Percentiles rank a stretch among this genome's conserved stretches.
These are phyloP conservation scores for Periplaneta americana DNA, from an alignment of 1,140 invertebrate genomes.

Conservation along the genomic window DNA sequence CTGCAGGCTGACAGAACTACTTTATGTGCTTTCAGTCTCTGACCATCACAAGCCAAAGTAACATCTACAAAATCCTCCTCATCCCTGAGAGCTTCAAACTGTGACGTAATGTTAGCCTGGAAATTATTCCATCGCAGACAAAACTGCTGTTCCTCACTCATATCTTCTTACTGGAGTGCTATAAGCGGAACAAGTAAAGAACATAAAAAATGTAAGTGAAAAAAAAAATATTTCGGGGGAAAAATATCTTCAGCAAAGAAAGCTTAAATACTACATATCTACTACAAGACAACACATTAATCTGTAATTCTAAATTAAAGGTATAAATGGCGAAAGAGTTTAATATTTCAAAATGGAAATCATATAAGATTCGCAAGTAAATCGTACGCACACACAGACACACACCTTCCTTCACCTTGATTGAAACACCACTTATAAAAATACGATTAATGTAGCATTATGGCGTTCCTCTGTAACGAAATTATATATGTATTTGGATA, in stretches of 20 bases:
- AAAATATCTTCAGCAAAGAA: too few species aligned
- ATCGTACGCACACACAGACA: neutral
- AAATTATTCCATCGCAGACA: constrained; percentile 92
- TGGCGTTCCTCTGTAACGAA: neutral
- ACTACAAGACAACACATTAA: too few species aligned
- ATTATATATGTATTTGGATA: neutral
- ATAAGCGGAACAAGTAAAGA: neutral
- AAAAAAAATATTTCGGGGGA: too few species aligned
- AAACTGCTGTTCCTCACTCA: constrained; percentile 73
- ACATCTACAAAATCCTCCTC: constrained; percentile 80
- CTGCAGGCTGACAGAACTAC: constrained; percentile 74
- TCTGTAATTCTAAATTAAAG: too few species aligned
- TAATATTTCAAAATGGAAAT: neutral
- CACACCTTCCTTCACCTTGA: neutral
- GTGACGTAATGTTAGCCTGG: constrained; percentile 79
- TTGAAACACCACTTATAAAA: neutral
- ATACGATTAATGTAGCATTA: neutral
- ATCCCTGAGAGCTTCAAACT: constrained; percentile 70
- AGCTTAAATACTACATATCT: too few species aligned
- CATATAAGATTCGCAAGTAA: neutral
- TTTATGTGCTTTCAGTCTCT: constrained; percentile 71
- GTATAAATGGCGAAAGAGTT: too few species aligned
- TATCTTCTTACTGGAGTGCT: neutral
- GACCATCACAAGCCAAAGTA: constrained; percentile 73
- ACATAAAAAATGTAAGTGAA: too few species aligned